Conservation (phyloP, 2,797 vertebrate genomes). For the Melanotaenia nigrans region DNA sequence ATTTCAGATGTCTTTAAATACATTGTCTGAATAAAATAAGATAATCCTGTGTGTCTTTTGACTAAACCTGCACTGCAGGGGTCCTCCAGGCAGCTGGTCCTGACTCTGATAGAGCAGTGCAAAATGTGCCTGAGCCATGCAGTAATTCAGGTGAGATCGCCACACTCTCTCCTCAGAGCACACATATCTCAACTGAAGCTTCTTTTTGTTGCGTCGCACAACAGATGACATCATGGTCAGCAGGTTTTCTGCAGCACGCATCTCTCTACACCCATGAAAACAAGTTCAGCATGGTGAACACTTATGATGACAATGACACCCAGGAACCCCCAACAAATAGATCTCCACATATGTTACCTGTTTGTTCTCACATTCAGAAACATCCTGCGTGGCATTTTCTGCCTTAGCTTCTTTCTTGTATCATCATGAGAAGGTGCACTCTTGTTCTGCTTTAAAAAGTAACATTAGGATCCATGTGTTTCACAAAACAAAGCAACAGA, state of each 20-base stretch:
- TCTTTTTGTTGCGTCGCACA: constrained; percentile 68
- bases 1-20: neutral
- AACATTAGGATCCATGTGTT: neutral
- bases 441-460: constrained; percentile 40
- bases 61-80: constrained; percentile 81
- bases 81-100: constrained; percentile 59
- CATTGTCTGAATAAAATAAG: neutral
- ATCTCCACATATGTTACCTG: constrained; percentile 42
- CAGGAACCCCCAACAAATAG: neutral
- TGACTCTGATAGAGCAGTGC: constrained; percentile 80
- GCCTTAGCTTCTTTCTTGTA: constrained; percentile 41
- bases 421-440: constrained; percentile 20
- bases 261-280: constrained; percentile 54
- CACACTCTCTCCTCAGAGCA: constrained; percentile 87
- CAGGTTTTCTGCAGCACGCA: constrained; percentile 70
- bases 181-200: constrained; percentile 75
- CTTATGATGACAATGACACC: neutral
- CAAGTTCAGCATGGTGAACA: neutral
- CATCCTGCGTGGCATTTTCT: constrained; percentile 43
- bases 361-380: constrained; percentile 33
- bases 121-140: constrained; percentile 83
- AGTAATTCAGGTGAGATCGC: constrained; percentile 88
- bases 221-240: constrained; percentile 70
- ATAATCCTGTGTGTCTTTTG: neutral
- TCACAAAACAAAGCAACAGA: neutral